Percentiles rank a stretch among this genome's conserved stretches.
phyloP scores from a whole-genome alignment of 2,888 invertebrate species.

The Chymomyza amoena region DNA sequence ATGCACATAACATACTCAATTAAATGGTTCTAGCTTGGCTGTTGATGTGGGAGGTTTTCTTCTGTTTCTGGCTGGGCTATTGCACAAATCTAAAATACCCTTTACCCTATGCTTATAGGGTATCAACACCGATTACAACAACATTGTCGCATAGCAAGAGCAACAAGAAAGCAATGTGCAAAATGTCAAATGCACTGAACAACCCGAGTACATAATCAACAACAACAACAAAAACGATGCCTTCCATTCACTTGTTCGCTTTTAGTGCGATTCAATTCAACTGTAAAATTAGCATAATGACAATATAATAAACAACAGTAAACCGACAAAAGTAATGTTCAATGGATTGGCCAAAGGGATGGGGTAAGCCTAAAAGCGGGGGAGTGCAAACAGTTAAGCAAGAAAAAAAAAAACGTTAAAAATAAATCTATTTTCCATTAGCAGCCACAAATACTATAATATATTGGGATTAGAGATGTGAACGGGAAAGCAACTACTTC shows the following conservation, averaged over 20 bases:
- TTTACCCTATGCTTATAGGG: too few species aligned
- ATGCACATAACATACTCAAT: too few species aligned
- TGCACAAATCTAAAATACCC: conserved; percentile 8
- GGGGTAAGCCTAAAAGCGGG: neutral
- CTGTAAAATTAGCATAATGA: conserved; percentile 68
- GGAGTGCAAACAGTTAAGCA: neutral
- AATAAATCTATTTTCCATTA: neutral
- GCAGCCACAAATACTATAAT: too few species aligned
- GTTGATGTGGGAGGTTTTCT: too few species aligned
- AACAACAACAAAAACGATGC: conserved; percentile 23
- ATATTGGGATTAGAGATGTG: too few species aligned
- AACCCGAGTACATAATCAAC: conserved; percentile 16
- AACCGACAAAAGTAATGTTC: neutral
- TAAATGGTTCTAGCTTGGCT: too few species aligned
- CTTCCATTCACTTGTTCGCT: conserved; percentile 54
- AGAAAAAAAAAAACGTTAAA: neutral
- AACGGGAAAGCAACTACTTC: too few species aligned
- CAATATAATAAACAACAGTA: conserved; percentile 67
- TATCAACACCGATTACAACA: conserved; percentile 5
- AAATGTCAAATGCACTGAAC: conserved; percentile 70
- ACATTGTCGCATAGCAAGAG: conserved; percentile 3
- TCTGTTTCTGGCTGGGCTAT: too few species aligned
- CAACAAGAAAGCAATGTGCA: conserved; percentile 66
- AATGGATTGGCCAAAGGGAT: neutral
- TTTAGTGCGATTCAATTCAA: conserved; percentile 47